Evolutionary conservation across 2,113 vertebrate genomes (phyloP), one percentile per base, ranked within the genome.

Genomic region (Tetrao urogallus): DNA sequence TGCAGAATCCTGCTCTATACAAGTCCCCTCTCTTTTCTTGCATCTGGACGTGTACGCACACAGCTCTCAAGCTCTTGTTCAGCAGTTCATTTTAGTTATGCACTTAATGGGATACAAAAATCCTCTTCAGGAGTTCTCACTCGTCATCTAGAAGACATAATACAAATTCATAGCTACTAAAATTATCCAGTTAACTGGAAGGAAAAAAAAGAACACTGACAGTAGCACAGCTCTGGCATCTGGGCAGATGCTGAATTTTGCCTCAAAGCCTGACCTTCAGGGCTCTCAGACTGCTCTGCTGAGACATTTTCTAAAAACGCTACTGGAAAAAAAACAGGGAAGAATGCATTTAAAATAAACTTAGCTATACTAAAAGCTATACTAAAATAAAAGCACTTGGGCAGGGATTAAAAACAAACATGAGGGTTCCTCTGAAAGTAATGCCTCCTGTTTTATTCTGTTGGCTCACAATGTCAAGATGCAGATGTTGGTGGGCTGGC

Each of bases 141-240:
- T 88, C 58, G 19, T 63, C 52, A 79, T 38, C 24, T 15, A 47
- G 66, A 9, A 85, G 64, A 28, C 25, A 5, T 4, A 9, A 54
- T 43, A 43, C 32, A 83, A 80, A 86, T 60, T 69, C 60, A 65
- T 27, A 80, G 43, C 69, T 80, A 54, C 63, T 78, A 63, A 25
- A 88, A 86, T 75, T 75, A 69, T 63, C 36, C 25, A 58, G 71
- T 38, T 45, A 82, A 7, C 25, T 61, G 61, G 65, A 82, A 88
- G 34, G 11, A 8, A 40, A 48, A 22, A 38, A 1, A 0, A 7
- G 3, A 64, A 25, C 20, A 21, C 5, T 50, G 56, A 40, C 30
- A 30, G 50, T 6, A 74, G 74, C 15, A 1, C 22, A 81, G 48
- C 28, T 71, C 70, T 74, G 61, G 13, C 45, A 3, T 71, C 56